These are phyloP conservation scores for Emydura subglobosa DNA, from an alignment of 2,113 vertebrate genomes.

Conservation along the genomic window DNA sequence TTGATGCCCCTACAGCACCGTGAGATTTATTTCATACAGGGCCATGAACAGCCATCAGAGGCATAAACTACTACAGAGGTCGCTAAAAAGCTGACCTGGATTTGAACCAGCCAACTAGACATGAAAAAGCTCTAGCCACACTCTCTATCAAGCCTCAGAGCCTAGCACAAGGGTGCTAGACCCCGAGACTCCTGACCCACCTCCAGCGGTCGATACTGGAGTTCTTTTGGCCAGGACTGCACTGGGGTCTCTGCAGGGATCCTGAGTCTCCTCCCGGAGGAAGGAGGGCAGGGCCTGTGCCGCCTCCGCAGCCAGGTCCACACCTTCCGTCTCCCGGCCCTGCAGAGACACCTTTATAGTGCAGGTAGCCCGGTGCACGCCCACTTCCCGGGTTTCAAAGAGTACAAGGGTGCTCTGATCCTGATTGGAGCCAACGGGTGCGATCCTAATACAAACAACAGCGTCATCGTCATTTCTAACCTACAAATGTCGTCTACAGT, in stretches of 20 bases:
- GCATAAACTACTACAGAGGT: neutral
- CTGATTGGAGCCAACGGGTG: accelerated
- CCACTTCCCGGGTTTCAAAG: too few species aligned
- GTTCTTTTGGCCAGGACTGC: too few species aligned
- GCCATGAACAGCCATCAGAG: too few species aligned
- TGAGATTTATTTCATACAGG: neutral
- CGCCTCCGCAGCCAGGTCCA: too few species aligned
- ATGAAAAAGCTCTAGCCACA: neutral
- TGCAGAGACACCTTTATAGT: too few species aligned
- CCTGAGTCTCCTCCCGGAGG: too few species aligned
- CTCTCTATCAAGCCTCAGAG: neutral
- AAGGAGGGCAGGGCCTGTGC: too few species aligned
- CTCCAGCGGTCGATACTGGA: too few species aligned
- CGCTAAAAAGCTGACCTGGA: neutral
- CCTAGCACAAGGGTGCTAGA: neutral
- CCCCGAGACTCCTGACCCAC: too few species aligned
- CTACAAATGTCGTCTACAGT: neutral
- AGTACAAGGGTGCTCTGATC: neutral
- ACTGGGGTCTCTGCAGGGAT: too few species aligned
- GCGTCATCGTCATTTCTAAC: accelerated
- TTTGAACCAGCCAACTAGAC: neutral
- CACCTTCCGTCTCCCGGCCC: too few species aligned
- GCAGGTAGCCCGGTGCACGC: too few species aligned
- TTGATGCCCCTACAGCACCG: neutral
- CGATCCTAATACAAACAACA: neutral